phyloP scores from a whole-genome alignment of 2,888 invertebrate species.

The Epistrophella euchroma region DNA sequence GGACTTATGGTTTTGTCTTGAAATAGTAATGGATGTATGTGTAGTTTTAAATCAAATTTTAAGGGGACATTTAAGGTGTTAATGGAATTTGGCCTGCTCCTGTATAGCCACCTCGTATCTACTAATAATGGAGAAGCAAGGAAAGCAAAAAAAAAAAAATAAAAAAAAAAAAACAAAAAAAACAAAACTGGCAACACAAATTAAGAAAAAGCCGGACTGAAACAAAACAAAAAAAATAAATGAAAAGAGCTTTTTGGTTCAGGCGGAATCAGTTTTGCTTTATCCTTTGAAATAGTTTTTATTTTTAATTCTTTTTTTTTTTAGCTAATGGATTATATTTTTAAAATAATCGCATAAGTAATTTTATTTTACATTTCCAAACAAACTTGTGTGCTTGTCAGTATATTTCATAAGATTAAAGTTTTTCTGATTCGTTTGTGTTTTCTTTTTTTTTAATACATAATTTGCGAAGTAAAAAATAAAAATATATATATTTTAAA shows the following conservation, averaged over 20 bases:
- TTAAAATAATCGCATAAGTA: conserved; percentile 27
- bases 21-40: too few species aligned
- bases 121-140: too few species aligned
- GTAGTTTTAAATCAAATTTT: too few species aligned
- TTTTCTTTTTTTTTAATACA: conserved; percentile 57
- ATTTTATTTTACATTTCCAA: conserved; percentile 15
- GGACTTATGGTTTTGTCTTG: too few species aligned
- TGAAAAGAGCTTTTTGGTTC: conserved; percentile 49
- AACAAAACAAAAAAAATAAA: not conserved
- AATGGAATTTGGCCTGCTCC: too few species aligned
- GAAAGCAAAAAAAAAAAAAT: too few species aligned
- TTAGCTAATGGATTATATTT: conserved; percentile 51
- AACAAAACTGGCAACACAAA: not conserved
- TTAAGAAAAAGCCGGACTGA: not conserved
- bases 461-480: conserved; percentile 67
- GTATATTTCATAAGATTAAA: conserved; percentile 33
- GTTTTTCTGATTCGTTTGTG: conserved; percentile 54
- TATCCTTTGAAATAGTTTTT: conserved; percentile 42
- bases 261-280: conserved; percentile 70
- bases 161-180: not conserved
- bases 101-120: too few species aligned
- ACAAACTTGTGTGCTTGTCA: conserved; percentile 19
- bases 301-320: conserved; percentile 40
- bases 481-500: conserved; percentile 69
- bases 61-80: too few species aligned